Base-by-base conservation (phyloP, 2,888 invertebrate genomes). In the Pollenia labialis region DNA sequence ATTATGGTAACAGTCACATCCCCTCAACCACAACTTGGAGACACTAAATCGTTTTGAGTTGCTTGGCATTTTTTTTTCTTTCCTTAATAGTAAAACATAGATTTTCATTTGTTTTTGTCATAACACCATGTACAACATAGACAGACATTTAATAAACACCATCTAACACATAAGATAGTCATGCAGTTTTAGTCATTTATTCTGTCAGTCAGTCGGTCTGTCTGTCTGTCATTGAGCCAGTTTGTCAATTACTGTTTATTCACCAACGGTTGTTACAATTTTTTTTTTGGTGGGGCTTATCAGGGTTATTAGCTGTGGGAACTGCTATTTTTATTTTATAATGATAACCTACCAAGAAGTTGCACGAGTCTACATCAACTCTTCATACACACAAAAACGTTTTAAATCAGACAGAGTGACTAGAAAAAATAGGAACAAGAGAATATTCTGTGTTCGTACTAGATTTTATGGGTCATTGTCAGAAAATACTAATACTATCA, bases 281-380 rank as follows among this genome's bases (percentile, higher is more conserved):
- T 64, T 64, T 64, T 40, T 16, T 16, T 23, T 66, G 16, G 12
- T 11, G 42, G 44, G 52, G 46, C 62, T 84, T 87, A 87, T 87
- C 76, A 74, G 62, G 60, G 54, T 84, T 68, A 74, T 87, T 84
- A 77, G 66, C 72, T 87, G 83, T 87, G 86, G 83, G 87, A 87
- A 84, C 87, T 84, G 74, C 23, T 84, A 80, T 87, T 80, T 80
- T 58, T 52, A 75, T 75, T 74, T 40, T 69, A 56, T 64, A 71
- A 10, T 76, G 87, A 84, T 87, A 87, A 81, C 81, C 81, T 16
- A 80, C 71, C 80, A 81, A 83, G 69, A 66, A 75, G 74, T 46
- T 40, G 62, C 68, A 64, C 42, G 50, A 82, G 44, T 40, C 68
- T 56, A 58, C 48, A 50, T 44, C 69, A 10, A 62, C 44, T 62